These are phyloP conservation scores for Onychomys leucogaster DNA, from an alignment of 2,797 vertebrate species.

Conservation along the genomic window DNA sequence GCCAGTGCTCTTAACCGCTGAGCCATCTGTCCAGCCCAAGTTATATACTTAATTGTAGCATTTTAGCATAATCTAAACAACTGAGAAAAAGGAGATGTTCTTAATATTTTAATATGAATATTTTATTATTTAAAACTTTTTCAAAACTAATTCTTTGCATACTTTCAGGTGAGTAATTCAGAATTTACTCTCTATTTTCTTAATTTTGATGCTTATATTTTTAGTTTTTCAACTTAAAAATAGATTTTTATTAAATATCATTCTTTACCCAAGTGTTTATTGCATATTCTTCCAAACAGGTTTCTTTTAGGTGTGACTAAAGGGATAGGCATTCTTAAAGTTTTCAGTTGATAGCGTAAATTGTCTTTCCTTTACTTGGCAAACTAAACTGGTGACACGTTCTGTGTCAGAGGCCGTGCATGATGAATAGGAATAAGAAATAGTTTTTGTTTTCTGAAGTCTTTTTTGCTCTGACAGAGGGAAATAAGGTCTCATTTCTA, in stretches of 20 bases:
- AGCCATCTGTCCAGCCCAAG: too few relatives aligned
- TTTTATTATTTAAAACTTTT: conserved; percentile 49
- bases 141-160: not conserved
- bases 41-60: not conserved
- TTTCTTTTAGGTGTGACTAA: not conserved
- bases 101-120: not conserved
- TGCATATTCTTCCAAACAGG: not conserved
- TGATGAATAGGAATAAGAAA: not conserved
- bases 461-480: not conserved
- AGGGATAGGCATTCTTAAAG: not conserved
- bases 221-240: conserved; percentile 51
- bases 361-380: conserved; percentile 44
- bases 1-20: too few relatives aligned
- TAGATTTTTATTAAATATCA: conserved; percentile 40
- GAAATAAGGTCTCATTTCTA: conserved; percentile 58
- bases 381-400: not conserved
- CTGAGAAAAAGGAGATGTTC: not conserved
- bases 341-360: not conserved
- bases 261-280: conserved; percentile 39
- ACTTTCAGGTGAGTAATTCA: not conserved
- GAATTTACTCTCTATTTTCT: conserved; percentile 37
- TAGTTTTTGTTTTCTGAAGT: conserved; percentile 34
- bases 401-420: not conserved
- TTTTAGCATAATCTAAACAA: not conserved
- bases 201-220: conserved; percentile 8